Base-by-base conservation (phyloP, 2,797 vertebrate genomes). In the Muraenolepis orangiensis region DNA sequence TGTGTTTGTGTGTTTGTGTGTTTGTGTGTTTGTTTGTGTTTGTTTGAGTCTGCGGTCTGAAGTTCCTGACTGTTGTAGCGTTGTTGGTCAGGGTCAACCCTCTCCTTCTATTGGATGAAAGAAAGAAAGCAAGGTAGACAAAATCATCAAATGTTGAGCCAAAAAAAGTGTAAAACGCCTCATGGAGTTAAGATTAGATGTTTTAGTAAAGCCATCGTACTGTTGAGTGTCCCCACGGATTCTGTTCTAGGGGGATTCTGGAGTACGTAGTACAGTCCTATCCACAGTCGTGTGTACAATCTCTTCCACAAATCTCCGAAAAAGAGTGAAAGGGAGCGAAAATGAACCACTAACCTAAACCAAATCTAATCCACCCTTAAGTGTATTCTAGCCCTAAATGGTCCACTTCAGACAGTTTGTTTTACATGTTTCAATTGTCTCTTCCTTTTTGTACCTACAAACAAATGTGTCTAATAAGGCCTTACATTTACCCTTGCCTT, bases 401-500 rank as follows among this genome's bases (percentile, higher is more conserved):
- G 92, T 86, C 89, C 87, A 88, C 89, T 92, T 91, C 87, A 90
- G 83, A 91, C 90, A 90, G 89, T 90, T 72, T 66, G 85, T 72
- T 80, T 67, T 20, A 31, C 10, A 20, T 31, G 29, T 67, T 67
- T 30, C 84, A 71, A 77, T 71, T 10, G 68, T 76, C 76, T 71
- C 23, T 73, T 76, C 78, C 80, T 69, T 0, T 72, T 94, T 94
- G 92, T 94, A 94, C 95, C 91, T 89, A 85, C 87, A 86, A 91
- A 92, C 91, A 90, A 91, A 84, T 87, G 87, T 84, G 83, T 92
- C 51, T 92, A 93, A 93, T 92, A 92, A 94, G 82, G 96, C 95
- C 96, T 97, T 97, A 97, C 87, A 94, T 88, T 90, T 91, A 88
- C 91, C 91, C 82, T 91, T 89, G 91, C 91, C 89, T 92, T n/a